Evolutionary conservation across 2,888 invertebrate genomes (phyloP), one percentile per base, ranked within the genome.

Genomic region (Nomada fucata): DNA sequence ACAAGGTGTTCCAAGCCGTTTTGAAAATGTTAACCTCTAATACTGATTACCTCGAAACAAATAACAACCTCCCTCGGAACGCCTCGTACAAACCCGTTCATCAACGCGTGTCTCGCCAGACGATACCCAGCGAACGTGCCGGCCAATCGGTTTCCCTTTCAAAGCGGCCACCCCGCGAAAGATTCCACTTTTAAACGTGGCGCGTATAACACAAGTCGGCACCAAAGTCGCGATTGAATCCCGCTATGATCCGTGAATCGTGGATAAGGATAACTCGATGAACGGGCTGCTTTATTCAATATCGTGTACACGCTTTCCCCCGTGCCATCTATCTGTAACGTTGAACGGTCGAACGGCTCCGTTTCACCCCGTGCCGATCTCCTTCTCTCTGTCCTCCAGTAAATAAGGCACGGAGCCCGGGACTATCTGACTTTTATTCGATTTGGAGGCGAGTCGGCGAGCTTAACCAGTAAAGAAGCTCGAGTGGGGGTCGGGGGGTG

Each of bases 341-440:
- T 26, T 26, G 42, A 47, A 57, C 36, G 18, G 20, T 18, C 57
- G 15, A 15, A n/a, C 9, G 59, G 26, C 29, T 15, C 18, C 61
- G 74, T 79, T 67, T 64, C 55, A 70, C 68, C 60, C n/a, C 2
- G n/a, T 15, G 1, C 50, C n/a, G 18, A 7, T 36, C 70, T 65
- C 76, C 82, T 83, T 79, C 59, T 64, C 81, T 78, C 81, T 79
- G 81, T 75, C 76, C 72, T 76, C 71, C 77, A 86, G 86, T 90
- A 90, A 92, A 91, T 92, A 91, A 89, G 89, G 85, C 74, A 47
- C 80, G 67, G 79, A 82, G 83, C 78, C 68, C 47, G 77, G 61
- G 65, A 79, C 72, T 86, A 87, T 86, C 81, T 77, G 89, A 91
- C 89, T 91, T 92, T 91, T 90, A 92, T 91, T 91, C 88, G 90